Base-by-base conservation (phyloP, 2,797 vertebrate species). In the Squalus acanthias region DNA sequence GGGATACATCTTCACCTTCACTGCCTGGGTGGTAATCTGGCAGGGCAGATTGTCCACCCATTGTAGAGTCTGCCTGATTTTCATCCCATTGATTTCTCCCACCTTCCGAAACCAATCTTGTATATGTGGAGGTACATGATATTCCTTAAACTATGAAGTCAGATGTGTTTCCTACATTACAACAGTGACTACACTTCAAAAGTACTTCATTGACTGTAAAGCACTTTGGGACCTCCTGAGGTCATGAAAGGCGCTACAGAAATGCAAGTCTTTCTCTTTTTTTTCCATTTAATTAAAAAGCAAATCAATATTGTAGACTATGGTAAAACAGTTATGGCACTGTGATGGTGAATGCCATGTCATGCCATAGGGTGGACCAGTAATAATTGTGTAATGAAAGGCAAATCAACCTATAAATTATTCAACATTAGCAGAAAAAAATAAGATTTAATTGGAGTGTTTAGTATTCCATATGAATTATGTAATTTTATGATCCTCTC, bases 391-490 rank as follows among this genome's bases (percentile, higher is more conserved):
- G 91, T 69, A 69, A 69, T 69, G 91, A 93, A 93, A 39, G 65
- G 65, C n/a, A 93, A 69, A 67, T 1, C 65, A 69, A 46, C 39
- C 65, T 93, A 69, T 93, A 69, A 69, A 69, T 93, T 93, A 93
- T 93, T 69, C 91, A 93, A 7, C 65, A 93, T 69, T 69, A 39
- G 65, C 63, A 67, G 20, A 93, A 69, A 69, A 87, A 91, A 24
- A 24, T 93, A 93, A 50, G 46, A 85, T 50, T 85, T 85, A 85
- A 93, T 69, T 93, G 91, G 65, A 46, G 91, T 69, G 10, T 46
- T 93, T 93, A 69, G 8, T 93, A 67, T 46, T 93, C 63, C 91
- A 46, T 69, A 93, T 93, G 91, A 93, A 93, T 93, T 93, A 93
- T 93, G 91, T 93, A 69, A 93, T 46, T 93, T 69, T 69, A 46